Base-by-base conservation (phyloP, 2,113 vertebrate species). In the Marcusenius ussheri region DNA sequence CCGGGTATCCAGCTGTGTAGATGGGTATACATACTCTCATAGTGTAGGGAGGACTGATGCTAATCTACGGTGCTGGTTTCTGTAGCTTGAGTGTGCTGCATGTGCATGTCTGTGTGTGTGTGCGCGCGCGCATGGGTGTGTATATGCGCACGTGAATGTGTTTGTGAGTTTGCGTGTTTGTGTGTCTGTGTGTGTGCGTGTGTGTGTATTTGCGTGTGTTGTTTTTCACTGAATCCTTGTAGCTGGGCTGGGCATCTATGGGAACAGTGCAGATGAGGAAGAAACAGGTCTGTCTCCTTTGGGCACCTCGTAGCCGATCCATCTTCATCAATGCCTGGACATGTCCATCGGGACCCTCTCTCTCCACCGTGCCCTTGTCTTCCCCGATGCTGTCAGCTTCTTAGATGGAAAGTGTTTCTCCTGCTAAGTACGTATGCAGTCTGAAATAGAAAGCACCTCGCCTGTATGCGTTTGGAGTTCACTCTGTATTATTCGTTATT, bases 241-340 rank as follows among this genome's bases (percentile, higher is more conserved):
- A 89, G 90, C 92, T 93, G 89, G 91, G 91, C 89, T 89, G 53
- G 66, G 90, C 70, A 88, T 56, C 13, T 8, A 21, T 47, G 53
- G 83, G 7, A 80, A n/a, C 31, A 24, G 45, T 77, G 24, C 35
- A 88, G 56, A 49, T 70, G 31, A 88, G 5, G 7, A 49, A 31
- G 89, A 83, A 83, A 90, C 77, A 17, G 70, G 47, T n/a, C 84
- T 46, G n/a, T 42, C 45, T 89, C 90, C 90, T 84, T 21, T 91
- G 90, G 90, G 58, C 66, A 53, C 35, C 50, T 90, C 31, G 58
- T 88, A 83, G 58, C 89, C 89, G 86, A 91, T 91, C 70, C 89
- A 70, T 91, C 87, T 53, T 77, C 62, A 47, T 90, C 91, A 90
- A 83, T 80, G 90, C 46, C 77, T 45, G 87, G 89, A 90, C 49